These are phyloP conservation scores for Villa cingulata DNA, from an alignment of 2,888 invertebrate species.

Conservation along the genomic window DNA sequence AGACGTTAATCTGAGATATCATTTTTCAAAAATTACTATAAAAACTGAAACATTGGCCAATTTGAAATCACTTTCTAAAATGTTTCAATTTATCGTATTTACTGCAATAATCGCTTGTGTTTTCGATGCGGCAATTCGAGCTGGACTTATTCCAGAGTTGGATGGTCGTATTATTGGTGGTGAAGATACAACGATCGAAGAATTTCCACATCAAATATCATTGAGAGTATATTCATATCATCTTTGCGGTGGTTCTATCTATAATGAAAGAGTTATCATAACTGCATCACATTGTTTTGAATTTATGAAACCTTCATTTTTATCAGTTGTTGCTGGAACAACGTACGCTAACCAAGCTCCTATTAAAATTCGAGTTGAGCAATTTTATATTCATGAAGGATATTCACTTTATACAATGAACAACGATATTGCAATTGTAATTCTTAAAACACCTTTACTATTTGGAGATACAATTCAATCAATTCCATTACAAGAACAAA, in stretches of 20 bases:
- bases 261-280: constrained; percentile 35
- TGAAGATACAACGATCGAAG: constrained; percentile 16
- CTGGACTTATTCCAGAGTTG: constrained; percentile 23
- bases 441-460: constrained; percentile 34
- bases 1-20: too few species aligned
- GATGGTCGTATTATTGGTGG: constrained; percentile 32
- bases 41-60: too few species aligned
- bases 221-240: constrained; percentile 35
- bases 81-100: neutral
- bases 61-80: neutral
- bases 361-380: neutral
- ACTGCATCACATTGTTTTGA: constrained; percentile 48
- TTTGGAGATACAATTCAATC: constrained; percentile 30
- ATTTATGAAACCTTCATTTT: neutral
- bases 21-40: too few species aligned
- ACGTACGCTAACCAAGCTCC: constrained; percentile 22
- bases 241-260: constrained; percentile 43
- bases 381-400: constrained; percentile 27
- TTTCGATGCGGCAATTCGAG: constrained; percentile 19
- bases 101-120: constrained; percentile 15
- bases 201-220: constrained; percentile 26
- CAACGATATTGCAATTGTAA: constrained; percentile 40
- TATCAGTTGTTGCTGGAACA: constrained; percentile 33
- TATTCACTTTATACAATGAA: constrained; percentile 37
- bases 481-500: constrained; percentile 31